phyloP scores from a whole-genome alignment of 1,140 invertebrate species.

The Drosophila kikkawai region DNA sequence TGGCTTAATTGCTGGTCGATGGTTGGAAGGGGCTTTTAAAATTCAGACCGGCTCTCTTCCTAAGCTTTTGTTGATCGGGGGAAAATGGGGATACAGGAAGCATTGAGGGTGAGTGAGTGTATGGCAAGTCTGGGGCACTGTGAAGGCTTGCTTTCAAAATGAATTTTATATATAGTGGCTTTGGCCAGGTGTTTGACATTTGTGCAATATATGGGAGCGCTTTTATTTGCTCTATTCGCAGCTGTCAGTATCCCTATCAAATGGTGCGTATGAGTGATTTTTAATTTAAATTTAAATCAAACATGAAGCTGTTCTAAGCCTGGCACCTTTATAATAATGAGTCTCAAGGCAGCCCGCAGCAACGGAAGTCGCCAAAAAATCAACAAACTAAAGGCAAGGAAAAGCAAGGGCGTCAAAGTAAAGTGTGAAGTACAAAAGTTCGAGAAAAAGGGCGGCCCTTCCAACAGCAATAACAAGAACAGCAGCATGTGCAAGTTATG shows the following conservation, averaged over 20 bases:
- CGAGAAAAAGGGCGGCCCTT: neutral
- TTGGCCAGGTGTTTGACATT: conserved; percentile 41
- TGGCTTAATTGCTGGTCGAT: conserved; percentile 47
- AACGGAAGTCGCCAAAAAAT: conserved; percentile 32
- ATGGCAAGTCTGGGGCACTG: conserved; percentile 7
- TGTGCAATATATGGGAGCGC: conserved; percentile 19
- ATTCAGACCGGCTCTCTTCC: conserved; percentile 6
- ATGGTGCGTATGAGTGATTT: conserved; percentile 72
- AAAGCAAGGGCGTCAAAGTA: conserved; percentile 57
- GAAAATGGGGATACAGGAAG: conserved; percentile 6
- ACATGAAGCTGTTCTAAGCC: conserved; percentile 12
- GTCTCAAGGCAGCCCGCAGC: conserved; percentile 42
- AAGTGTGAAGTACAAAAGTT: conserved; percentile 57
- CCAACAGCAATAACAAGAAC: neutral
- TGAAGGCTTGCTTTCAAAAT: conserved; percentile 47
- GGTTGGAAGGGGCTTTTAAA: conserved; percentile 32
- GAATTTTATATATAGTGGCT: conserved; percentile 38
- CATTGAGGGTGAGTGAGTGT: neutral
- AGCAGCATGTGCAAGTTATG: conserved; percentile 61
- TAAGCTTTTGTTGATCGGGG: conserved; percentile 11
- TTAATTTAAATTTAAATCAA: conserved; percentile 69
- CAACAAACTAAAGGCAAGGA: conserved; percentile 46
- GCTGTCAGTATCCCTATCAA: conserved; percentile 39
- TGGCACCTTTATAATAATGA: conserved; percentile 12
- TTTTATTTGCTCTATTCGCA: conserved; percentile 46